Percentiles rank a stretch among this genome's conserved stretches.
phyloP scores from a whole-genome alignment of 2,797 vertebrate species.

The Mus minutoides region DNA sequence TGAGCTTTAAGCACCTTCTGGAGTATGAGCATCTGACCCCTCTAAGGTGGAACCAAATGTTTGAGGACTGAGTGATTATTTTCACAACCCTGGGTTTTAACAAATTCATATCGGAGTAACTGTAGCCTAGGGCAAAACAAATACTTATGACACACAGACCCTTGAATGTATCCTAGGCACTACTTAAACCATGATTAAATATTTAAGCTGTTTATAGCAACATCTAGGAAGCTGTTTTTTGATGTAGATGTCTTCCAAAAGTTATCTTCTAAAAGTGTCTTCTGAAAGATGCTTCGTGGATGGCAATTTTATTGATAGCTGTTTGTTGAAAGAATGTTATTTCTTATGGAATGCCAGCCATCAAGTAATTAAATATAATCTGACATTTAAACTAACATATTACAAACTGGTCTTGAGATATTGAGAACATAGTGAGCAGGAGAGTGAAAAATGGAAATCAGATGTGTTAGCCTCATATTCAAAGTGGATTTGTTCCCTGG shows the following conservation, averaged over 20 bases:
- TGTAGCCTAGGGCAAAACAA: slow-evolving; percentile 38
- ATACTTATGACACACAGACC: background rate
- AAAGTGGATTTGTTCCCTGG: background rate
- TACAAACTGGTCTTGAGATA: background rate
- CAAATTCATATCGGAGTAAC: slow-evolving; percentile 22
- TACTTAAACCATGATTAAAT: background rate
- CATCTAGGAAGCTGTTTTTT: background rate
- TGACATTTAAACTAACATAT: slow-evolving; percentile 5
- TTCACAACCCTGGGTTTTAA: slow-evolving; percentile 13
- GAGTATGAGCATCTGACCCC: background rate
- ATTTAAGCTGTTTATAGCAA: slow-evolving; percentile 19
- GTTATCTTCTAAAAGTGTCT: background rate
- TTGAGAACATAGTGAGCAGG: background rate
- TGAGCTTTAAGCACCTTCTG: background rate
- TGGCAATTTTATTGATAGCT: background rate
- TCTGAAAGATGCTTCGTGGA: background rate
- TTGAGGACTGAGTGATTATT: slow-evolving; percentile 27
- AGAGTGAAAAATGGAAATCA: background rate
- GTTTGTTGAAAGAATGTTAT: background rate
- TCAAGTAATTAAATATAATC: slow-evolving; percentile 56
- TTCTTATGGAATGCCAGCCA: slow-evolving; percentile 25
- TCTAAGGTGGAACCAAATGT: slow-evolving; percentile 28
- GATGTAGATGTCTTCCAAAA: slow-evolving; percentile 4
- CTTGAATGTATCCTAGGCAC: background rate
- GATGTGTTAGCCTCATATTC: background rate